Evolutionary conservation across 1,140 invertebrate species (phyloP).

Genomic region (Bradynema listronoti): DNA sequence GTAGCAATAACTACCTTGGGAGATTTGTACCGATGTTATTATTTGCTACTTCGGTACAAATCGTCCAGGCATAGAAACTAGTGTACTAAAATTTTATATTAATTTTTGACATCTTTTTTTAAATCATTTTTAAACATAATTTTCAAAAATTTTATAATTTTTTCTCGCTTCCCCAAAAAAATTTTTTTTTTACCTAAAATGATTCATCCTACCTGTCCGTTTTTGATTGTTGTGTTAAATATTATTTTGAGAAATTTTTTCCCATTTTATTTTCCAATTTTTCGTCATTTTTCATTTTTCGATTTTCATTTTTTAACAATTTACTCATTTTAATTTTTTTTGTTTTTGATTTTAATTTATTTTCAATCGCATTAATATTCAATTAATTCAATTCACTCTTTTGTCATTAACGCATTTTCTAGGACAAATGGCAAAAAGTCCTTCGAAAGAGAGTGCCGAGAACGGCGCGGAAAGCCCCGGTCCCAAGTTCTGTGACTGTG

Average conservation of each 20-base stretch:
- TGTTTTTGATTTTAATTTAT: background rate
- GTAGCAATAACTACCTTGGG: background rate
- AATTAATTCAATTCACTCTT: background rate
- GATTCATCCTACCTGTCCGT: background rate
- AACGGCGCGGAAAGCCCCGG: no score
- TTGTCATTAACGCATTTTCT: background rate
- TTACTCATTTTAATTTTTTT: background rate
- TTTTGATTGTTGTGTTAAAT: background rate
- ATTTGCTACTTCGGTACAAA: background rate
- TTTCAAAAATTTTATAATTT: slow-evolving; percentile 1
- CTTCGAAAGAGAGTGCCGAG: background rate
- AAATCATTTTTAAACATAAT: no score
- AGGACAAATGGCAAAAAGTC: background rate
- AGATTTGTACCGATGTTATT: background rate
- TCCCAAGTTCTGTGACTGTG: slow-evolving; percentile 20
- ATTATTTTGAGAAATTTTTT: background rate
- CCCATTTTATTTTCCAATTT: background rate
- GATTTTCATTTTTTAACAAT: background rate
- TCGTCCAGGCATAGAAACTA: background rate
- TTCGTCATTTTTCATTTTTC: background rate
- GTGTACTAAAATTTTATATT: background rate
- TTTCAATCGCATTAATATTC: no score
- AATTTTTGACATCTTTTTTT: background rate
- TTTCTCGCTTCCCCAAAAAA: background rate
- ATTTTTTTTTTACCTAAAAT: background rate